A percentile compares a stretch with the other conserved stretches of the same genome.
Conservation (phyloP, 2,113 vertebrate species). For the Tichodroma muraria region DNA sequence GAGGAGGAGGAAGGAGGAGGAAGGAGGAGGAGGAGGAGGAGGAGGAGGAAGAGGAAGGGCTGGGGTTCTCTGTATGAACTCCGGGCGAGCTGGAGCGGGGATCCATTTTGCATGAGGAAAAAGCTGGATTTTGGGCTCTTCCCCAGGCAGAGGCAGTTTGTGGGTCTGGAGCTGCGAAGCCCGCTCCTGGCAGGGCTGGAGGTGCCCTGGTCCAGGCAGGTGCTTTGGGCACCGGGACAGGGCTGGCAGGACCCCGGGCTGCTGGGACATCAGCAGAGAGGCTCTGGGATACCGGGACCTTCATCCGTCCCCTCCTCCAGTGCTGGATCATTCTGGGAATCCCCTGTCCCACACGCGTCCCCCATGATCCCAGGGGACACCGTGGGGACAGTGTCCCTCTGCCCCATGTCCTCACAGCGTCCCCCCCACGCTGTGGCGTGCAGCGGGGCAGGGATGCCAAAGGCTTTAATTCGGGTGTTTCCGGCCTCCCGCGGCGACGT, state of each 20-base stretch:
- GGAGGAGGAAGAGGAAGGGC: neutral
- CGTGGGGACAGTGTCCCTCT: accelerated
- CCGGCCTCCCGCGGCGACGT: neutral
- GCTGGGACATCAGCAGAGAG: neutral
- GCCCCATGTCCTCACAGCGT: accelerated
- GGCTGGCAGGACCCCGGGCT: neutral
- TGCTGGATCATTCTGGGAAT: neutral
- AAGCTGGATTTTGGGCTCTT: neutral
- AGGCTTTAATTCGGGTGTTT: neutral
- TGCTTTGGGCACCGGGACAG: accelerated
- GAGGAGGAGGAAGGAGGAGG: neutral
- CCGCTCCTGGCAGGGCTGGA: neutral
- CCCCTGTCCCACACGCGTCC: accelerated
- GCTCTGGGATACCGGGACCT: accelerated
- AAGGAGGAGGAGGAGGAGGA: neutral
- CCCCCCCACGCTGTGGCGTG: accelerated
- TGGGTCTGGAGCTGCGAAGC: neutral
- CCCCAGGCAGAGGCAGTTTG: neutral
- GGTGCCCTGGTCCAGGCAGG: neutral
- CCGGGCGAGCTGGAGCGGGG: neutral
- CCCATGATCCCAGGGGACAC: accelerated
- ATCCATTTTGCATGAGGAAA: neutral
- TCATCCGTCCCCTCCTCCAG: accelerated
- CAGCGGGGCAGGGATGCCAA: neutral
- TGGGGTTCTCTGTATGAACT: neutral